Base-by-base conservation (phyloP, 2,113 vertebrate genomes). In the Burhinus oedicnemus region DNA sequence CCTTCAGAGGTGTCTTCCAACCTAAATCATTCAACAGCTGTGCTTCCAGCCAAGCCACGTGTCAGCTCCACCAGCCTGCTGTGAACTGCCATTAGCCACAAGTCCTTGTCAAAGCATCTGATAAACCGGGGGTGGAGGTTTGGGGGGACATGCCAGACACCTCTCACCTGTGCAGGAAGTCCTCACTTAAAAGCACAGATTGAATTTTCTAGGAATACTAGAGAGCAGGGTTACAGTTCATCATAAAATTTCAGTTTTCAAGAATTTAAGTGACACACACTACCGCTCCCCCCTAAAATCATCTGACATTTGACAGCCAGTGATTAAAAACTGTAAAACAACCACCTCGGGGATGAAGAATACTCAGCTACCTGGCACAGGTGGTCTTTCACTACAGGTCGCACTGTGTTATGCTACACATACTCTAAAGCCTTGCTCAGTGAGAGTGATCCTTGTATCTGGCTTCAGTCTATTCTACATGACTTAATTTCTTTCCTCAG, bases 11-110 rank as follows among this genome's bases (percentile, higher is more conserved):
- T 4, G 6, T n/a, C 23, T 49, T 29, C 36, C 32, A n/a, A 22
- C 8, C 44, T 15, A 21, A 18, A 23, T 5, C 8, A 7, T 10
- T 30, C n/a, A 40, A 11, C 10, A 62, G 15, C 9, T 26, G 4
- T 23, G 27, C 34, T 45, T 23, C 60, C 40, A 72, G 30, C 40
- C 5, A 2, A 70, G 75, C 42, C 15, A 1, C 0, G 2, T 0
- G 1, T 13, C 87, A 75, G 44, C 30, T 11, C 16, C 22, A 26
- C 12, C 23, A 61, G 27, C 34, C 20, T 2, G 0, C 40, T 21
- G 10, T 15, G 19, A 68, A 5, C 26, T 11, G 9, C 29, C 23
- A 27, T 11, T 7, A 55, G 40, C 42, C 55, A 27, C 15, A 17
- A 7, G 11, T 5, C 27, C 42, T 30, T 5, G 4, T 3, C 23